Evolutionary conservation across 1,140 invertebrate genomes (phyloP), one percentile per base, ranked within the genome.

Genomic region (Drosophila auraria): DNA sequence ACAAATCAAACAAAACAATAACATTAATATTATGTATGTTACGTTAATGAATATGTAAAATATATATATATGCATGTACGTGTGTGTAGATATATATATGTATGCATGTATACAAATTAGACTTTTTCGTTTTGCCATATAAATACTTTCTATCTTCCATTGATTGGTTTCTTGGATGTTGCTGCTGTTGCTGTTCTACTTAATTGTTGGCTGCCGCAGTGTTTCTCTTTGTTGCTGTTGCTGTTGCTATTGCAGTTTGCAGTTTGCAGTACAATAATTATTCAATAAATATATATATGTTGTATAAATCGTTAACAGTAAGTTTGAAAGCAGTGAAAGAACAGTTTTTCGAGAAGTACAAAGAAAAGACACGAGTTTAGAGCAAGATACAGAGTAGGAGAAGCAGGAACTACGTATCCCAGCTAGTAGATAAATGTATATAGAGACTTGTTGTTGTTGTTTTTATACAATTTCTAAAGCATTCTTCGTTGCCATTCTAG

Each of bases 401-500:
- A 74, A 87, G 63, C 78, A 56, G 65, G 82, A 78, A 87, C 72
- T 69, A 20, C 53, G 23, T 56, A 69, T 59, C 40, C 75, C 50
- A 68, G 76, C 78, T 66, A 56, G 58, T 84, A 75, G 79, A 75
- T 68, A 84, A 70, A 60, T 82, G 73, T 82, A 80, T 74, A 69
- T 76, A 80, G 51, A 87, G 64, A 58, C 45, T 50, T 15, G 17
- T 14, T 47, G 20, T 14, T 47, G 20, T 56, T 61, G 25, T 51
- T 49, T 68, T 70, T 74, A 59, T 68, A 66, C 50, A 45, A 59
- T 68, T 74, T 76, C 54, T 62, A 87, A 82, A 90, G 69, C 66
- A 76, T 72, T 90, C 53, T 56, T 87, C 84, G 84, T 90, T 89
- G 86, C 78, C 84, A 82, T 90, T 79, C 82, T 81, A 81, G 66